Conservation (phyloP, 2,797 vertebrate genomes). For the Mionectes olivaceus region DNA sequence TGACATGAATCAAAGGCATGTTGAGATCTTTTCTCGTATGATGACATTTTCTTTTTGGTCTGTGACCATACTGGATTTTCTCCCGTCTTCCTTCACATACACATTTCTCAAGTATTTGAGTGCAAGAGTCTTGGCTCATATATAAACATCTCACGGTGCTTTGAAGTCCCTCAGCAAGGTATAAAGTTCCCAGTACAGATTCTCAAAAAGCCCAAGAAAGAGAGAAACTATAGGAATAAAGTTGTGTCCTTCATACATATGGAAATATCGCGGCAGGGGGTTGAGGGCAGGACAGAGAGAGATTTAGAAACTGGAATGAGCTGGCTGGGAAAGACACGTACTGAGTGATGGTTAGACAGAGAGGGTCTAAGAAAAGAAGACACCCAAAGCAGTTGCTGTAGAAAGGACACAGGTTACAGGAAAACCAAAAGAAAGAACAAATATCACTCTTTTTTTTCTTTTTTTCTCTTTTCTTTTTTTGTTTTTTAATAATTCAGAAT, state of each 20-base stretch:
- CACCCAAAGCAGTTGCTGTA: neutral
- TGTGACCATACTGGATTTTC: neutral
- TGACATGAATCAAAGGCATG: neutral
- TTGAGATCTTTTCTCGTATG: neutral
- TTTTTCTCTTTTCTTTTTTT: too few relatives aligned
- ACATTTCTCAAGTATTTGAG: neutral
- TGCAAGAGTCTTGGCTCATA: neutral
- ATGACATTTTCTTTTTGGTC: neutral
- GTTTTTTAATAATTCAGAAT: neutral
- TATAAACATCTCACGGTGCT: neutral
- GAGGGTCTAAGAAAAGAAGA: neutral
- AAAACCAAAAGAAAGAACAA: neutral
- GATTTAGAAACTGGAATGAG: neutral
- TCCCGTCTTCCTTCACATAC: neutral
- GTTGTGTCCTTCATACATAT: neutral
- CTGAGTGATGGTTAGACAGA: neutral
- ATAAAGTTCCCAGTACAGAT: neutral
- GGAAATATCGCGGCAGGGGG: neutral
- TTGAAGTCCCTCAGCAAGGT: neutral
- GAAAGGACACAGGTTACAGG: neutral
- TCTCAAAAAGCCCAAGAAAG: neutral
- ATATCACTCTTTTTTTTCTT: accelerated
- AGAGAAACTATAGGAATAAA: neutral
- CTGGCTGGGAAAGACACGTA: neutral
- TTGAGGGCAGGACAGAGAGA: neutral